A percentile compares a stretch with the other conserved stretches of the same genome.
Evolutionary conservation across 2,113 vertebrate genomes (phyloP).

Genomic region (Furnarius figulus): DNA sequence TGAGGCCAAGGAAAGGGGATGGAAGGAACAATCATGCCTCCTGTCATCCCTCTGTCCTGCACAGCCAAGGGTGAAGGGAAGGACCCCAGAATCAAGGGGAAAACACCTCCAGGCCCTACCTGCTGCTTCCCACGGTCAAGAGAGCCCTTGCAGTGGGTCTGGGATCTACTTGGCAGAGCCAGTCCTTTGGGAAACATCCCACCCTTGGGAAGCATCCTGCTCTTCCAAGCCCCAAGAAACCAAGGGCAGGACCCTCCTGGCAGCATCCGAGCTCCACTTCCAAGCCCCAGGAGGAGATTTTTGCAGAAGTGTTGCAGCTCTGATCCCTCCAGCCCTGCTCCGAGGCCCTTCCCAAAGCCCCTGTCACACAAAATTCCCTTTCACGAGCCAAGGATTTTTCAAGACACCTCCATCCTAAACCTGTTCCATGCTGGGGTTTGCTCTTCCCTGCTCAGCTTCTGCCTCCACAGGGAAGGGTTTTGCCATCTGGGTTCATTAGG

Average conservation of each 20-base stretch:
- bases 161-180: background rate
- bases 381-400: background rate
- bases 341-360: background rate
- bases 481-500: background rate
- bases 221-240: background rate
- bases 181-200: background rate
- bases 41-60: fast-evolving
- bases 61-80: background rate
- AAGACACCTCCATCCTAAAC: background rate
- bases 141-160: fast-evolving
- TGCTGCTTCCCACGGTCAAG: background rate
- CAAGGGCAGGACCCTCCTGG: background rate
- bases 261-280: background rate
- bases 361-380: background rate
- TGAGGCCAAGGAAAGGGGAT: background rate
- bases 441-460: background rate
- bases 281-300: background rate
- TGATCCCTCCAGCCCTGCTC: background rate
- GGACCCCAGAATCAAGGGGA: background rate
- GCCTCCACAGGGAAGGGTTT: background rate
- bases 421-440: background rate
- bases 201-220: background rate
- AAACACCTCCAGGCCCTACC: background rate
- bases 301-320: background rate
- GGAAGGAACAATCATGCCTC: background rate